phyloP scores from a whole-genome alignment of 2,113 vertebrate genomes.

The Suricata suricatta region DNA sequence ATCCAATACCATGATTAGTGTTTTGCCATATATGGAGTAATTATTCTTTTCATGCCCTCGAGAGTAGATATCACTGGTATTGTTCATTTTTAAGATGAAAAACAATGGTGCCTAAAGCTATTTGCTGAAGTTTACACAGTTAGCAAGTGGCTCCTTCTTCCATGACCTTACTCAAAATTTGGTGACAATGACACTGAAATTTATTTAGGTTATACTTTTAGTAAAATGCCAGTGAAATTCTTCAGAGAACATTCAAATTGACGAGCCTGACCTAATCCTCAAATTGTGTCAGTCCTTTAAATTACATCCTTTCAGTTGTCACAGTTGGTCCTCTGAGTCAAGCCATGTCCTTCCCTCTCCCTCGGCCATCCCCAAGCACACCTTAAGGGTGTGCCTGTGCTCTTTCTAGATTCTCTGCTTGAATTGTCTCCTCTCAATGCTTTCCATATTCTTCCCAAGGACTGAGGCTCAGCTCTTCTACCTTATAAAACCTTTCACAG shows the following conservation, averaged over 20 bases:
- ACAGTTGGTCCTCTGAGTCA: neutral
- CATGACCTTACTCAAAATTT: neutral
- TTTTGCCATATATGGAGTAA: neutral
- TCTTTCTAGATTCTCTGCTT: neutral
- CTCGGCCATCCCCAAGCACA: neutral
- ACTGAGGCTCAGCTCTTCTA: neutral
- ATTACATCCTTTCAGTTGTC: neutral
- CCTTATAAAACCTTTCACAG: neutral
- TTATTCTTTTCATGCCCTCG: neutral
- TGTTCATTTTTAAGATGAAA: conserved; percentile 41
- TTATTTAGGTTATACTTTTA: neutral
- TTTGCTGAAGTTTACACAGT: neutral
- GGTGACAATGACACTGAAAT: neutral
- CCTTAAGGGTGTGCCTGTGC: neutral
- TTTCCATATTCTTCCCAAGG: neutral
- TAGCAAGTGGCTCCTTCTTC: neutral
- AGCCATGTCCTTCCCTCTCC: neutral
- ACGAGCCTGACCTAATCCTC: neutral
- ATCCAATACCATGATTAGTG: neutral
- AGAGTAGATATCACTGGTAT: neutral
- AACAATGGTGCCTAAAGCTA: conserved; percentile 15
- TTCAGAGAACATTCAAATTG: neutral
- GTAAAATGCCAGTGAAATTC: neutral
- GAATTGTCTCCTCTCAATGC: neutral
- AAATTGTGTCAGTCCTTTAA: neutral